Conservation (phyloP, 2,888 invertebrate genomes). For the Orthosia incerta region DNA sequence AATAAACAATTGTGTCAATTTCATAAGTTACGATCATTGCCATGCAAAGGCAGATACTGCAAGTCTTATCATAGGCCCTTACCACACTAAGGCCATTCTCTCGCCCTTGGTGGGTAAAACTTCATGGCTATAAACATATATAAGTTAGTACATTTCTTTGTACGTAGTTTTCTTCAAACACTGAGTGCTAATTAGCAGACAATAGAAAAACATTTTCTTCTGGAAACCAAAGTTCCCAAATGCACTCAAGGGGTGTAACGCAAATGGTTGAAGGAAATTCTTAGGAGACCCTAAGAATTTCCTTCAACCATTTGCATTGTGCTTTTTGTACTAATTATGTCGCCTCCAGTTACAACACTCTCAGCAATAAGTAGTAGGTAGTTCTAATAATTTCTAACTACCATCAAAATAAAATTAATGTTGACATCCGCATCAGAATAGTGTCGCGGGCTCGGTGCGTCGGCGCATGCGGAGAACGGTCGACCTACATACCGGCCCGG, state of each 20-base stretch:
- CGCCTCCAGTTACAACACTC: not conserved
- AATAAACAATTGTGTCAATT: too few relatives aligned
- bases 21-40: not conserved
- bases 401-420: conserved; percentile 17
- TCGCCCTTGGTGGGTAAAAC: too few relatives aligned
- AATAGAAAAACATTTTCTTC: too few relatives aligned
- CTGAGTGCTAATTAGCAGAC: too few relatives aligned
- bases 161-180: too few relatives aligned
- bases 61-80: not conserved
- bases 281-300: too few relatives aligned
- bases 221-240: too few relatives aligned
- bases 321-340: not conserved
- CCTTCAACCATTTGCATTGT: too few relatives aligned
- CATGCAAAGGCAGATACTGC: not conserved
- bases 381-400: not conserved
- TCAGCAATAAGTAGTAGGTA: not conserved
- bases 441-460: conserved; percentile 56
- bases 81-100: not conserved
- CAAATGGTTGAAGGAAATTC: too few relatives aligned
- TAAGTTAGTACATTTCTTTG: too few relatives aligned
- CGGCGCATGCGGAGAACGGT: conserved; percentile 76
- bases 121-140: too few relatives aligned
- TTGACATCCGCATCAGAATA: conserved; percentile 71
- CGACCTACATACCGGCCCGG: conserved; percentile 85
- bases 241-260: too few relatives aligned